Conservation (phyloP, 2,888 invertebrate species). For the Callinectes sapidus region DNA sequence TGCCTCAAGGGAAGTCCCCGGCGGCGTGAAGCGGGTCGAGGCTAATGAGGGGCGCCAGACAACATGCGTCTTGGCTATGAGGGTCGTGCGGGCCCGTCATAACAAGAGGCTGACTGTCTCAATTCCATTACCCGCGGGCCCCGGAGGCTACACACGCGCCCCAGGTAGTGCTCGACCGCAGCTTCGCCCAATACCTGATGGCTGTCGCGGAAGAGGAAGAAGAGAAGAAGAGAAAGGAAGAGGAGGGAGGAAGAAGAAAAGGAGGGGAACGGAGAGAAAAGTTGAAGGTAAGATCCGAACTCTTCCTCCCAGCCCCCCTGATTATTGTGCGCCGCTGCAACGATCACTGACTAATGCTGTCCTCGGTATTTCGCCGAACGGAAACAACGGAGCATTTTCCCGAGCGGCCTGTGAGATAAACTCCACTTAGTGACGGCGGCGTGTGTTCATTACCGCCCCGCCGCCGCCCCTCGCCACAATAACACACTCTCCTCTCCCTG, state of each 20-base stretch:
- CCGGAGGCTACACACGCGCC: not conserved
- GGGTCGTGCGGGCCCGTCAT: conserved; percentile 8
- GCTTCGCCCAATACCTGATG: conserved; percentile 16
- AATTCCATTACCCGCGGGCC: conserved; percentile 24
- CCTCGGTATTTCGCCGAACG: conserved; percentile 40
- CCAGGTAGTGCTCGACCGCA: conserved; percentile 26
- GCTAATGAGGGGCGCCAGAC: conserved; percentile 29
- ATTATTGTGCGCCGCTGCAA: not conserved
- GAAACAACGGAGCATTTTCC: conserved; percentile 41
- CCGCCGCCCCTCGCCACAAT: conserved; percentile 34
- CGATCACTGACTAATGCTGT: conserved; percentile 44
- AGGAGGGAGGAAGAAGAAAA: not conserved
- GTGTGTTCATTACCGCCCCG: conserved; percentile 41
- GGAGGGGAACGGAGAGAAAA: conserved; percentile 3
- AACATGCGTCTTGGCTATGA: not conserved
- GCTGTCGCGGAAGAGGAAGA: not conserved
- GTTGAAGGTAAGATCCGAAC: not conserved
- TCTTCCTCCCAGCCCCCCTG: not conserved
- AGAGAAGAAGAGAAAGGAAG: not conserved
- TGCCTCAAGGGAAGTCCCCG: conserved; percentile 12
- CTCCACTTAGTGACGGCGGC: conserved; percentile 39
- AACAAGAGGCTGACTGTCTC: conserved; percentile 21
- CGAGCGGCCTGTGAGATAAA: conserved; percentile 40
- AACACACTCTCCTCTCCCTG: conserved; percentile 40
- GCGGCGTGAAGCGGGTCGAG: not conserved